Evolutionary conservation across 92 coral and sea anemone species (phyloP).

Genomic region (Scolanthus callimorphus): DNA sequence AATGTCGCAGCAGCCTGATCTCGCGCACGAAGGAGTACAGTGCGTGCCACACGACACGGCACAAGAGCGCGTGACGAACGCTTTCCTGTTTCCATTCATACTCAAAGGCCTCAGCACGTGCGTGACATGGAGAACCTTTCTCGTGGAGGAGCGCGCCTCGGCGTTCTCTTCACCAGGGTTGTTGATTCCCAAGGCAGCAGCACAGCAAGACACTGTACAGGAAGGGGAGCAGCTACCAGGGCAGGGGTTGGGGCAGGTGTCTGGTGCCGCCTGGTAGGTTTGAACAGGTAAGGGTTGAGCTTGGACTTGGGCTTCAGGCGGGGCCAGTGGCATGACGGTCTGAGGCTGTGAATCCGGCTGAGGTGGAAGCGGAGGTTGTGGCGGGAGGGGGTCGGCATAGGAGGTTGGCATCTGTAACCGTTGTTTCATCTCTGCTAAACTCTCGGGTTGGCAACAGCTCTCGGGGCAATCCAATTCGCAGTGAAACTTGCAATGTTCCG

Average conservation of each 20-base stretch:
- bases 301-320: neutral
- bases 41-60: constrained; percentile 77
- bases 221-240: constrained; percentile 70
- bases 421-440: constrained; percentile 41
- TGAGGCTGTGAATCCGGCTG: constrained; percentile 13
- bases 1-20: constrained; percentile 88
- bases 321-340: constrained; percentile 7
- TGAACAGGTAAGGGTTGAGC: neutral
- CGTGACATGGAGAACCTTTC: constrained; percentile 71
- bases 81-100: neutral
- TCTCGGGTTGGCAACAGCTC: constrained; percentile 92
- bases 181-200: constrained; percentile 72
- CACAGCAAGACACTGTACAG: constrained; percentile 75
- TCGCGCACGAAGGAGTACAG: constrained; percentile 92
- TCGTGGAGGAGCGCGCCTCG: constrained; percentile 71
- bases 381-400: constrained; percentile 27
- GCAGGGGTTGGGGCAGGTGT: constrained; percentile 71
- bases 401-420: constrained; percentile 20
- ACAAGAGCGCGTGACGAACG: constrained; percentile 34
- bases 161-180: constrained; percentile 27
- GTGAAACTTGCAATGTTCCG: constrained; percentile 73
- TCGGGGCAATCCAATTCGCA: constrained; percentile 74
- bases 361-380: constrained; percentile 17
- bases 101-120: constrained; percentile 67
- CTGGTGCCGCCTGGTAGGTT: constrained; percentile 5